Evolutionary conservation across 1,140 invertebrate genomes (phyloP).

Genomic region (Drosophila mojavensis): DNA sequence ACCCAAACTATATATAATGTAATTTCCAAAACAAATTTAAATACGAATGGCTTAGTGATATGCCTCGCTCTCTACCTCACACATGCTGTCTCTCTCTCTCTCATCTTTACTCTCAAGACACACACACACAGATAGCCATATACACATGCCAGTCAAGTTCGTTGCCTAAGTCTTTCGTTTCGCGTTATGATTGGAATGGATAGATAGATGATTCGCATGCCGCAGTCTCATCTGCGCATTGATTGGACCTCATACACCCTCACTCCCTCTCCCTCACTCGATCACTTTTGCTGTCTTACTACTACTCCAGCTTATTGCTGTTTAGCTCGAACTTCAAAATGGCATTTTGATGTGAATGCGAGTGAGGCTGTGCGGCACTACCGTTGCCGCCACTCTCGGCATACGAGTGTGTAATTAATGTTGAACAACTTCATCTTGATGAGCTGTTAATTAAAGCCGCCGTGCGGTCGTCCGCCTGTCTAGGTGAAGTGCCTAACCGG

Average conservation of each 20-base stretch:
- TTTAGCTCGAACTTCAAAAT: constrained; percentile 47
- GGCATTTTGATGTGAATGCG: constrained; percentile 51
- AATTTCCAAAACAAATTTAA: constrained; percentile 35
- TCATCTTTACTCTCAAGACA: background rate
- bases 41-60: constrained; percentile 9
- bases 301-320: constrained; percentile 1
- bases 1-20: constrained; percentile 14
- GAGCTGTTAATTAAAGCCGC: constrained; percentile 75
- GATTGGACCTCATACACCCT: constrained; percentile 27
- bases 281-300: background rate
- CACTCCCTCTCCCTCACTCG: constrained; percentile 1
- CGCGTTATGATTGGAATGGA: constrained; percentile 41
- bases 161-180: constrained; percentile 73
- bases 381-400: constrained; percentile 30
- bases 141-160: constrained; percentile 46
- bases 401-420: constrained; percentile 66
- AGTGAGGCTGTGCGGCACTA: constrained; percentile 35
- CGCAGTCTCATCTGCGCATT: constrained; percentile 44
- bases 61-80: background rate
- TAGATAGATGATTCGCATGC: constrained; percentile 49
- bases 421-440: constrained; percentile 74
- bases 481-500: constrained; percentile 1
- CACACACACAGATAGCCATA: background rate
- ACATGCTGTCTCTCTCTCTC: background rate
- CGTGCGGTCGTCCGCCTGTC: constrained; percentile 34